A percentile compares a stretch with the other conserved stretches of the same genome.
phyloP scores from a whole-genome alignment of 1,140 invertebrate species.

The Cataglyphis hispanica region DNA sequence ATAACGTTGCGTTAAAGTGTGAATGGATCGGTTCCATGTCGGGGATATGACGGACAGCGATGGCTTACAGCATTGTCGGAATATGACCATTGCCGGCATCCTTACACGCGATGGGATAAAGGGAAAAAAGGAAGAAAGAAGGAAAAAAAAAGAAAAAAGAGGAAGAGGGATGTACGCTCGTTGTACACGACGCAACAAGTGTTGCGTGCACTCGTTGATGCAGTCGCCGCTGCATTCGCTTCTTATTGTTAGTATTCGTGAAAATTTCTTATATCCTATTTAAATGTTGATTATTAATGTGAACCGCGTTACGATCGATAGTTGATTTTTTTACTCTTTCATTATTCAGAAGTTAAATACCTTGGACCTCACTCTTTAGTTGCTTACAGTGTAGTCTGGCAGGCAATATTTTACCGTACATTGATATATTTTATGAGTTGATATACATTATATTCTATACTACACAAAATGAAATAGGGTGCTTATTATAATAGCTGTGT shows the following conservation, averaged over 20 bases:
- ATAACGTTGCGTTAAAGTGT: slow-evolving; percentile 51
- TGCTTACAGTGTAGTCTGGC: neutral
- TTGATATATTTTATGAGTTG: neutral
- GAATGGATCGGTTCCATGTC: slow-evolving; percentile 34
- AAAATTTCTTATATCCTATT: neutral
- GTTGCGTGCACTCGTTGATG: slow-evolving; percentile 50
- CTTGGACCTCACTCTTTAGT: too few species aligned
- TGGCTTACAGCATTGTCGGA: neutral
- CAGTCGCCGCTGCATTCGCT: slow-evolving; percentile 17
- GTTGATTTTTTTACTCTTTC: neutral
- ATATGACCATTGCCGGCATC: slow-evolving; percentile 6
- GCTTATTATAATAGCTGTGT: neutral
- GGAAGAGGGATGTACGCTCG: slow-evolving; percentile 13
- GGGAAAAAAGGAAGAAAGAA: neutral
- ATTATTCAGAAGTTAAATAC: too few species aligned
- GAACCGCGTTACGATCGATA: neutral
- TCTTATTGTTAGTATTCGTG: slow-evolving; percentile 37
- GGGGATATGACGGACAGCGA: slow-evolving; percentile 11
- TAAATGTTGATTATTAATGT: neutral
- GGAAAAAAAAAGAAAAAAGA: neutral
- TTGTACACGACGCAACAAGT: slow-evolving; percentile 61
- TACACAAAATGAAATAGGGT: neutral
- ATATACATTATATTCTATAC: too few species aligned
- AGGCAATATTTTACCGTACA: neutral
- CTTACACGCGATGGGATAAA: slow-evolving; percentile 18